Percentiles rank a stretch among this genome's conserved stretches.
Evolutionary conservation across 2,113 vertebrate genomes (phyloP).

Genomic region (Chrysemys picta): DNA sequence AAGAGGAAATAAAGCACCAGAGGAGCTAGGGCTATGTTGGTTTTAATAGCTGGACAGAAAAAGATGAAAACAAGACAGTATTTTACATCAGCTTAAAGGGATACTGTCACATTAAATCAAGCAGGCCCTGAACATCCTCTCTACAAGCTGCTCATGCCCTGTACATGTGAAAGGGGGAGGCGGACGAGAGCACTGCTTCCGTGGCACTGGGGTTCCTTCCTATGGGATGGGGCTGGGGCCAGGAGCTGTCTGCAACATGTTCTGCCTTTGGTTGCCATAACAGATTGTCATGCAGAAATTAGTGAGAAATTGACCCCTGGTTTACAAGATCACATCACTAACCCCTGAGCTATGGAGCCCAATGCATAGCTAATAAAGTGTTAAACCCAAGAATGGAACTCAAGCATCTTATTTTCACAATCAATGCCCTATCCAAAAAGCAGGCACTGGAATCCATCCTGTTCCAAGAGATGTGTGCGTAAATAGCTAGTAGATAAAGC

Average conservation of each 20-base stretch:
- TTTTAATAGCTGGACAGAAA: conserved; percentile 24
- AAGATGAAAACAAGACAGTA: background rate
- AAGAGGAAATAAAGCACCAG: background rate
- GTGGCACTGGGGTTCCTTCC: background rate
- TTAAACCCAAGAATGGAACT: background rate
- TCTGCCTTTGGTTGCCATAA: background rate
- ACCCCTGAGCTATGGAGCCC: background rate
- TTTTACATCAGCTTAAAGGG: background rate
- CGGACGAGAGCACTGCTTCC: background rate
- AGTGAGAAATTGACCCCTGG: background rate
- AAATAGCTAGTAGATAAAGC: background rate
- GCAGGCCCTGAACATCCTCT: background rate
- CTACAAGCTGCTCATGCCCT: background rate
- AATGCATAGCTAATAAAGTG: background rate
- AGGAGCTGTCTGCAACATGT: background rate
- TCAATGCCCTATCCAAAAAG: background rate
- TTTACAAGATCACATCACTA: background rate
- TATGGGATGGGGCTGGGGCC: background rate
- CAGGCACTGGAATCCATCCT: background rate
- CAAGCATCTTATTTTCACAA: background rate
- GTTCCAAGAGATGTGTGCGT: background rate
- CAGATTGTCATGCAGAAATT: background rate
- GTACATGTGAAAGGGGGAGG: background rate
- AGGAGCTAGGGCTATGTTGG: background rate
- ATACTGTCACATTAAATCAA: background rate